Base-by-base conservation (phyloP, 2,888 invertebrate genomes). In the Pyralis farinalis region DNA sequence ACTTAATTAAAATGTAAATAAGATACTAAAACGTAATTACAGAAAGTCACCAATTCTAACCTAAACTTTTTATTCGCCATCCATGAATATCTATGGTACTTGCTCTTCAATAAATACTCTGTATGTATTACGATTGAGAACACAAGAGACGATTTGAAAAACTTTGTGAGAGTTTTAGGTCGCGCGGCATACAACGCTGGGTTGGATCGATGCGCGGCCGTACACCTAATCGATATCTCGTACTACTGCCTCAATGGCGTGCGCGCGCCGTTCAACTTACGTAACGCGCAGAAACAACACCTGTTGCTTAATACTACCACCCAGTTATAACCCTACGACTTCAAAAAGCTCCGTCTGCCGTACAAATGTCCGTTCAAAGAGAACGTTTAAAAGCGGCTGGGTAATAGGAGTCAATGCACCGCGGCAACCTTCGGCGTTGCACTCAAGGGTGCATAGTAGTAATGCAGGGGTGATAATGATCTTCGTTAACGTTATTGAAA, bases 371-470 rank as follows among this genome's bases (percentile, higher is more conserved):
- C 48, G 44, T 50, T 53, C 44, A 46, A 46, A 42, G 37, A 9
- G 33, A 45, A 42, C 37, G 42, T 55, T 55, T 48, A 5, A 58
- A 76, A 72, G 80, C 49, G 60, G 76, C 27, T 66, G 83, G 75
- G 50, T 79, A 58, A 47, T 53, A 57, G 69, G 70, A 69, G 87
- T 86, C 87, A 88, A 72, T 85, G 87, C 84, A 86, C 87, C 65
- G 64, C 59, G 58, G 71, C 85, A 87, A 86, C 87, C 86, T 87
- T 87, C 85, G 81, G 36, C 59, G 69, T 55, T 85, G 86, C 86
- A 82, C 86, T 86, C 86, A 87, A 87, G 86, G 86, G 85, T 85
- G 86, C 84, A 85, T 82, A 81, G 81, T 78, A 75, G 70, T 60
- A 65, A 65, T 55, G 60, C 63, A 63, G 58, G 50, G 61, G 73